Conservation (phyloP, 2,888 invertebrate species). For the Hemaris fuciformis region DNA sequence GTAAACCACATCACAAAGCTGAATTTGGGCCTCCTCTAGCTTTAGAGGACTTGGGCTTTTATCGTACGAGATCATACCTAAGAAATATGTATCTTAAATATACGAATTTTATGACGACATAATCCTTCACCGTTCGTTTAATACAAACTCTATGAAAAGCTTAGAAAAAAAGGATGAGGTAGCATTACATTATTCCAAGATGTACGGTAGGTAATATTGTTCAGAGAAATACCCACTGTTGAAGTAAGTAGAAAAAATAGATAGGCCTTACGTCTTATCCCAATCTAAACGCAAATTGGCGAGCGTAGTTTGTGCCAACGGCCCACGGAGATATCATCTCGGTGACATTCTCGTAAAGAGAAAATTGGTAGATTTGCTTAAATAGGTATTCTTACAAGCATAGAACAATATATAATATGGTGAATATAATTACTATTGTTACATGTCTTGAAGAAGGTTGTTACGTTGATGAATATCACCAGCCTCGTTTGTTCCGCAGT, state of each 20-base stretch:
- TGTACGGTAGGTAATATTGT: not conserved
- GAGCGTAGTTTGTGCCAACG: not conserved
- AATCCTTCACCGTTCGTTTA: too few relatives aligned
- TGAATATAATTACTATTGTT: too few relatives aligned
- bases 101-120: too few relatives aligned
- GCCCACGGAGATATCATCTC: not conserved
- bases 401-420: not conserved
- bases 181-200: not conserved
- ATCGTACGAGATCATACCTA: too few relatives aligned
- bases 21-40: too few relatives aligned
- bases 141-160: too few relatives aligned
- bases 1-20: too few relatives aligned
- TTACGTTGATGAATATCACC: too few relatives aligned
- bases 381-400: not conserved
- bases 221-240: not conserved
- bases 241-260: not conserved
- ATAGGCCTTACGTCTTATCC: not conserved
- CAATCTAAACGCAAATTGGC: constrained; percentile 6
- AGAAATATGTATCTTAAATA: too few relatives aligned
- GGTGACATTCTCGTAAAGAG: not conserved
- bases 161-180: not conserved
- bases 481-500: too few relatives aligned
- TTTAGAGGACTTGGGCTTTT: too few relatives aligned
- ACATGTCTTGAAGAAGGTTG: too few relatives aligned
- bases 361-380: not conserved